Conservation (phyloP, 2,888 invertebrate genomes). For the Ectobius pallidus region DNA sequence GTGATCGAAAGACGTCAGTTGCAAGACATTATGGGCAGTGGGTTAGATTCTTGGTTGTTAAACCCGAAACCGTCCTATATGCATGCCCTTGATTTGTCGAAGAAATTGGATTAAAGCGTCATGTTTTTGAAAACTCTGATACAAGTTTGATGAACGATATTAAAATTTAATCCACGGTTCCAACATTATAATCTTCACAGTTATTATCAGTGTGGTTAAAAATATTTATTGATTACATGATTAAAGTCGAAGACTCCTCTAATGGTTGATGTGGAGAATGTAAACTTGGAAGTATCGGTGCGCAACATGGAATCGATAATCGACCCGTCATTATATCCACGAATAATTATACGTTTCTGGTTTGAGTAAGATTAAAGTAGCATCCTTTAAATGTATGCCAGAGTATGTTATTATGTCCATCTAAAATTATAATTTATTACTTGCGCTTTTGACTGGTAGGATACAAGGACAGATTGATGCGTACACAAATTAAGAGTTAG, state of each 20-base stretch:
- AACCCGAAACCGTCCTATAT: too few species aligned
- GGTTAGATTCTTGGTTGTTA: too few species aligned
- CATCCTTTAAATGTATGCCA: not conserved
- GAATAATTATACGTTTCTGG: not conserved
- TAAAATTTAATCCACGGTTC: not conserved
- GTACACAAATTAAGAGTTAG: not conserved
- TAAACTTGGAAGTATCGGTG: not conserved
- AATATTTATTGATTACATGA: not conserved
- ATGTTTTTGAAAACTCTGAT: not conserved
- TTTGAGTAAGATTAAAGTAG: not conserved
- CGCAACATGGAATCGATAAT: not conserved
- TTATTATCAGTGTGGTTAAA: not conserved
- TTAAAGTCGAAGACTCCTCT: too few species aligned
- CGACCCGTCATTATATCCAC: not conserved
- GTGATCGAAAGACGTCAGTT: too few species aligned
- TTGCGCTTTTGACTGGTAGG: not conserved
- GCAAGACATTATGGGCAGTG: too few species aligned
- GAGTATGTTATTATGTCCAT: not conserved
- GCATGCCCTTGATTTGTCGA: too few species aligned
- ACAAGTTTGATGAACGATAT: not conserved
- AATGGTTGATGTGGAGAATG: not conserved
- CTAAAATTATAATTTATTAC: not conserved
- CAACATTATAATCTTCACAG: too few species aligned
- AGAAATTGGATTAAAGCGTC: too few species aligned
- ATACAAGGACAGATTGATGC: not conserved